phyloP scores from a whole-genome alignment of 37 sponge, comb jelly and placozoan species.

The Haliclona indistincta region DNA sequence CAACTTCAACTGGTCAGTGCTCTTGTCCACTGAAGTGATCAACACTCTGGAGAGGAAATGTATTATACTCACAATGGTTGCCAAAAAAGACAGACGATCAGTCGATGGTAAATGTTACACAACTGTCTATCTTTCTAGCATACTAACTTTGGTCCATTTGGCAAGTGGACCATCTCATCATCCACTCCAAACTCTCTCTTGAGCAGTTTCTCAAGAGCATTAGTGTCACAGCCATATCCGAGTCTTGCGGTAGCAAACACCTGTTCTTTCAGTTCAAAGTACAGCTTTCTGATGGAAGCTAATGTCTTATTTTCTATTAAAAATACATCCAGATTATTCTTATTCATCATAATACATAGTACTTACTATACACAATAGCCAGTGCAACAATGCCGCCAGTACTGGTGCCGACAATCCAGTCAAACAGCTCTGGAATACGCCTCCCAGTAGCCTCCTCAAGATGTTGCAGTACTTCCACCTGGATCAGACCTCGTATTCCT shows the following conservation, averaged over 20 bases:
- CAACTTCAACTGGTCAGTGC: constrained; percentile 33
- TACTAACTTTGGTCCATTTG: constrained; percentile 28
- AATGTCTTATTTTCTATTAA: not conserved
- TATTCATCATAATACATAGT: not conserved
- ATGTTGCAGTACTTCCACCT: constrained; percentile 13
- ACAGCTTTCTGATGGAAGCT: constrained; percentile 19
- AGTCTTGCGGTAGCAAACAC: constrained; percentile 40
- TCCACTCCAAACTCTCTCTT: constrained; percentile 39
- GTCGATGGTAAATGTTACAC: too few relatives aligned
- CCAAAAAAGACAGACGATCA: not conserved
- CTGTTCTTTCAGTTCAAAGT: constrained; percentile 59
- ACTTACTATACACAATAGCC: constrained; percentile 26
- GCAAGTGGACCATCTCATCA: constrained; percentile 18
- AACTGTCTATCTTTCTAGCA: not conserved
- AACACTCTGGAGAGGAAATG: constrained; percentile 28
- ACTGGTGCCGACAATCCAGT: constrained; percentile 34
- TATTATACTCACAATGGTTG: not conserved
- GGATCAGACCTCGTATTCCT: constrained; percentile 34
- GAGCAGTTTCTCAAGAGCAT: constrained; percentile 36
- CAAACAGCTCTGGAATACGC: constrained; percentile 28
- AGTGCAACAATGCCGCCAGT: constrained; percentile 34
- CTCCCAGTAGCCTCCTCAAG: constrained; percentile 3
- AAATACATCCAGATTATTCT: not conserved
- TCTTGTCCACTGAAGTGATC: constrained; percentile 52
- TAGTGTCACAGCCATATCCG: constrained; percentile 34